A percentile compares a stretch with the other conserved stretches of the same genome.
Conservation (phyloP, 2,888 invertebrate genomes). For the Oscheius sp. region DNA sequence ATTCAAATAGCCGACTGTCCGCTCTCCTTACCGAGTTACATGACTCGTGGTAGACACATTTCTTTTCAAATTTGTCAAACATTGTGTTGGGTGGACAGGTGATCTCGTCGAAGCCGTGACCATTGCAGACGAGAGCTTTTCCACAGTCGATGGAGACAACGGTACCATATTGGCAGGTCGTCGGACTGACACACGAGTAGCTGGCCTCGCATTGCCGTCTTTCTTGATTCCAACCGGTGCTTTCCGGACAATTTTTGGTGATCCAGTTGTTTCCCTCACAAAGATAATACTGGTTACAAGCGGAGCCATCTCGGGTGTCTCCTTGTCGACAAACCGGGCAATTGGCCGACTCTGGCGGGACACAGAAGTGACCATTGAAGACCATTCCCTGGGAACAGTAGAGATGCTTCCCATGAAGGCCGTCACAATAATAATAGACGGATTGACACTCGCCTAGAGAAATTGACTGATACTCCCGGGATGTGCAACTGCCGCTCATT, state of each 20-base stretch:
- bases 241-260: background rate
- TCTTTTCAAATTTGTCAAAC: background rate
- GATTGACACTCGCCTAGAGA: constrained; percentile 27
- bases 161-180: background rate
- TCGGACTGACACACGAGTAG: constrained; percentile 23
- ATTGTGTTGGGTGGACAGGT: constrained; percentile 13
- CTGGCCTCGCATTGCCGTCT: constrained; percentile 1
- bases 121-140: constrained; percentile 19
- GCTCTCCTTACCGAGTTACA: constrained; percentile 17
- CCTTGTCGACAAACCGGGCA: constrained; percentile 23
- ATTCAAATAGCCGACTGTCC: background rate
- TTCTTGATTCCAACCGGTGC: constrained; percentile 19
- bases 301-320: constrained; percentile 4
- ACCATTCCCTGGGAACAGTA: constrained; percentile 26
- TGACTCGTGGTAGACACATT: constrained; percentile 15
- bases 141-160: background rate
- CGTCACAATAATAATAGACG: constrained; percentile 33
- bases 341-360: background rate
- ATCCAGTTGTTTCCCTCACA: constrained; percentile 8
- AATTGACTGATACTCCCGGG: constrained; percentile 23
- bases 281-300: background rate
- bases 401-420: constrained; percentile 6
- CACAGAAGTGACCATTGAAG: constrained; percentile 26
- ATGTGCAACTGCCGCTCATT: constrained; percentile 24
- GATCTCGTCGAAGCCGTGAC: constrained; percentile 17